Evolutionary conservation across 2,113 vertebrate genomes (phyloP).

Genomic region (Gopherus flavomarginatus): DNA sequence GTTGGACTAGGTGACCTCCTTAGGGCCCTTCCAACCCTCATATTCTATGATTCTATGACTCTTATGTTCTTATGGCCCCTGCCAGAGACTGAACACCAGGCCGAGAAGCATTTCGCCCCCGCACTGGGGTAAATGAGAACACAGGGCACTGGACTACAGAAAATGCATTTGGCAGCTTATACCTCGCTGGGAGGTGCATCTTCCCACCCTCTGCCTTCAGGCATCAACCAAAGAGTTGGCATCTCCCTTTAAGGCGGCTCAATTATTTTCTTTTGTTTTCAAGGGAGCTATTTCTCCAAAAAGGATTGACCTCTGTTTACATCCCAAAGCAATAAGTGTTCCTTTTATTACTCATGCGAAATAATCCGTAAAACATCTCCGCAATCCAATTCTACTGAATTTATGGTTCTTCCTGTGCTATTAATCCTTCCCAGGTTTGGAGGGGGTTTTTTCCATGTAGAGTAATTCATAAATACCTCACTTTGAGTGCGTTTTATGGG

Average conservation of each 20-base stretch:
- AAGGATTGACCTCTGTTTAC: background rate
- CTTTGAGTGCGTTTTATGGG: slow-evolving; percentile 5
- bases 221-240: fast-evolving
- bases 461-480: slow-evolving; percentile 46
- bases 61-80: too few species aligned
- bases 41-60: too few species aligned
- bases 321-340: background rate
- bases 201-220: background rate
- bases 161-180: background rate
- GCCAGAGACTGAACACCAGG: background rate
- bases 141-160: fast-evolving
- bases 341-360: slow-evolving; percentile 43
- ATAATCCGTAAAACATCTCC: background rate
- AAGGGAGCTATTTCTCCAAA: slow-evolving; percentile 26
- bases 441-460: background rate
- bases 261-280: background rate
- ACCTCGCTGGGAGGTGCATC: background rate
- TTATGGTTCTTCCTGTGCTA: slow-evolving; percentile 38
- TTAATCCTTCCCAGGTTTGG: slow-evolving; percentile 58
- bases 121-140: background rate
- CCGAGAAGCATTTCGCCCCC: background rate
- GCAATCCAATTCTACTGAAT: slow-evolving; percentile 44
- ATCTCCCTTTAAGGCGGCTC: background rate
- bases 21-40: too few species aligned
- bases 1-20: too few species aligned